A percentile compares a stretch with the other conserved stretches of the same genome.
Conservation (phyloP, 2,888 invertebrate species). For the Nyleta sp. region DNA sequence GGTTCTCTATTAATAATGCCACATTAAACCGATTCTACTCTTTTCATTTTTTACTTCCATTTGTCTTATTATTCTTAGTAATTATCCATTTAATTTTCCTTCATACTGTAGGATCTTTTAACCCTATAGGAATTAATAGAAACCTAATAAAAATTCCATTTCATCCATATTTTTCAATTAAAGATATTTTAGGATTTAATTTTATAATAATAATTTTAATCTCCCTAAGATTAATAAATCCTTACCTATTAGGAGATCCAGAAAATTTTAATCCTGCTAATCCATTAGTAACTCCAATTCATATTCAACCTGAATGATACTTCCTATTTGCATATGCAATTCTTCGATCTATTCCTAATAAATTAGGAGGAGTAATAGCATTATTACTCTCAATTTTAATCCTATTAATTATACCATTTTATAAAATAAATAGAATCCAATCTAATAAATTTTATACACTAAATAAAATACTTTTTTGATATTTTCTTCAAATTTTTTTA, state of each 20-base stretch:
- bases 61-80: conserved; percentile 85
- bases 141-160: conserved; percentile 88
- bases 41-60: conserved; percentile 89
- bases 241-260: conserved; percentile 87
- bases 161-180: conserved; percentile 86
- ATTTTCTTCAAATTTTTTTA: conserved; percentile 84
- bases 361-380: conserved; percentile 89
- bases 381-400: conserved; percentile 87
- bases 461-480: conserved; percentile 86
- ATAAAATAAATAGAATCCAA: conserved; percentile 82
- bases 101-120: conserved; percentile 88
- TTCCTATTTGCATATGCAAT: conserved; percentile 93
- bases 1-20: conserved; percentile 89
- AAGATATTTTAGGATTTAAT: conserved; percentile 86
- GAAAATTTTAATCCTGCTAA: conserved; percentile 90
- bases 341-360: conserved; percentile 91
- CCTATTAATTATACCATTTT: conserved; percentile 86
- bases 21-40: conserved; percentile 91
- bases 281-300: conserved; percentile 87
- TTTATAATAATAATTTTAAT: conserved; percentile 83
- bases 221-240: conserved; percentile 83
- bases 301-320: conserved; percentile 94
- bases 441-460: conserved; percentile 83
- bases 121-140: conserved; percentile 86
- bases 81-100: conserved; percentile 87